Evolutionary conservation across 2,113 vertebrate genomes (phyloP), one percentile per base, ranked within the genome.

Genomic region (Cyprinus carpio): DNA sequence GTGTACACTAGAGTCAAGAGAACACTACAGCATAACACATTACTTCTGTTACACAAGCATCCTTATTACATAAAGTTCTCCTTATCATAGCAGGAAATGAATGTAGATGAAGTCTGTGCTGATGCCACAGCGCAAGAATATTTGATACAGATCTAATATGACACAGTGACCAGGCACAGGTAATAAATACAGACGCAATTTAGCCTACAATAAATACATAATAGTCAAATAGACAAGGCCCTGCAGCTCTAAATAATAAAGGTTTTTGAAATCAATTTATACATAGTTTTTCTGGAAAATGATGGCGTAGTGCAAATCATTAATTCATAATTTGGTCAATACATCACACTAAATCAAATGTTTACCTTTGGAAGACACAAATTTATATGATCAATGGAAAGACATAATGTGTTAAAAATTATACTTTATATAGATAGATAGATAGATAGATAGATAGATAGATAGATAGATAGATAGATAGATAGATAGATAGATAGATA

Each of bases 131-230:
- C 0, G n/a, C 2, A 72, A 40, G 37, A 72, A 43, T 15, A 46
- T 46, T 74, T 74, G 23, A 74, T 74, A 25, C 40, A 25, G 37
- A 71, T 71, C 67, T 71, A 71, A 71, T 71, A 23, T 40, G 31
- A 37, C 67, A 34, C 67, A 71, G 4, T 71, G 31, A 71, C 31
- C 67, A 71, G 67, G 18, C 31, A 40, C 31, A 71, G 31, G 18
- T 71, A 71, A 71, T 40, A 71, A 37, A 71, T 71, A 11, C 18
- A 71, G 4, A 12, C 9, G 6, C 40, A 74, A 46, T 74, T 74
- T 7, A 46, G 71, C 40, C 69, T 72, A 72, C 23, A 43, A 72
- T 72, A 74, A 46, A 46, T 46, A 74, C 12, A 74, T 74, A 74
- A n/a, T 25, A 74, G 12, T 46, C 23, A 25, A 74, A 46, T 3